Base-by-base conservation (phyloP, 2,797 vertebrate genomes). In the Sandelia bainsii region DNA sequence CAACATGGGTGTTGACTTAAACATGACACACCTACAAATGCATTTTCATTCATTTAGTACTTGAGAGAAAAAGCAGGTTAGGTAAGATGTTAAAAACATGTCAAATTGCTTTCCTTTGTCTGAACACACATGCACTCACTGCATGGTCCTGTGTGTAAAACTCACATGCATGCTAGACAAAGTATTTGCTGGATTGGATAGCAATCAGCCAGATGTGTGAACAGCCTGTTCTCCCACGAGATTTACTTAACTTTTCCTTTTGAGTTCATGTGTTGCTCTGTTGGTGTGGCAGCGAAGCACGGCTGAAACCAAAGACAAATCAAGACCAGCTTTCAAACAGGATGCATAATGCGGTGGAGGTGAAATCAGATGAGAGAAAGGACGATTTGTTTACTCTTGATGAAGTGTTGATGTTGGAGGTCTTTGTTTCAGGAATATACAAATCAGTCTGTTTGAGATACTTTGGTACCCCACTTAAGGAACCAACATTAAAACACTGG, bases 341-440 rank as follows among this genome's bases (percentile, higher is more conserved):
- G 84, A 89, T 74, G 80, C 88, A 81, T 34, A 71, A 82, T 49
- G 74, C 60, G 54, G 75, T 62, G 76, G 87, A 88, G 86, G 87
- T 91, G 83, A 89, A 90, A 86, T 90, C 84, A 87, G 87, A 92
- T 65, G 89, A 87, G 84, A 84, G 83, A 80, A 59, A 79, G 71
- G 74, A 78, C 42, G 48, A 81, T 85, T 89, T 92, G 91, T 92
- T 92, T 93, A 91, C 83, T 80, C 81, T 74, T 74, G 74, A 81
- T 82, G 86, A 84, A 90, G 90, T 92, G 92, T 92, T 92, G 88
- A 93, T 81, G 89, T 91, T 92, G 81, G 88, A 92, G 88, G 86
- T 84, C 87, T 89, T 92, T 91, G 88, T 90, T 89, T 84, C 83
- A 89, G 85, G 89, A 90, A 93, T 92, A 93, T 89, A 94, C 92